Evolutionary conservation across 1,140 invertebrate genomes (phyloP), one percentile per base, ranked within the genome.

Genomic region (Odontomachus brunneus): DNA sequence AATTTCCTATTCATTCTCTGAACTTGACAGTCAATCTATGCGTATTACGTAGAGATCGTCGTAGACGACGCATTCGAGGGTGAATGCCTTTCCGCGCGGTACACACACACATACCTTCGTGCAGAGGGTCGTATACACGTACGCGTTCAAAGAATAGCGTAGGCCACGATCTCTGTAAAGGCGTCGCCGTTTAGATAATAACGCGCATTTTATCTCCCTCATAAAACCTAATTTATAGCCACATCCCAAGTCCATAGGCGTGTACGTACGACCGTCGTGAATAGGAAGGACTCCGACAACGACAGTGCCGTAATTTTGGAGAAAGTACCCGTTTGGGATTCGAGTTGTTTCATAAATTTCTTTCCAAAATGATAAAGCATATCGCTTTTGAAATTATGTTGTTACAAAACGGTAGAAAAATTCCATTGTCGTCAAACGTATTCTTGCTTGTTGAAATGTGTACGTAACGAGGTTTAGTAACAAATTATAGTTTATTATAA

Each of bases 151-250:
- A 90, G 86, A 92, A 92, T 88, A 90, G 89, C 90, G 89, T 88
- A 88, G 87, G 89, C 85, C 87, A 86, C 91, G 92, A 93, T 92
- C 90, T 92, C 91, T 91, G 90, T 93, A 92, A 94, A 91, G 91
- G 91, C 92, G 90, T 91, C 91, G 93, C 92, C 92, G 92, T 94
- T 94, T 94, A 94, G 93, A 94, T 94, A 94, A 94, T 94, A 94
- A 94, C 92, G 92, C 91, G 92, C 92, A 92, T 94, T 94, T 94
- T 94, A 94, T 94, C 93, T 94, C 89, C 89, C 92, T 94, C 93
- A 92, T 94, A 94, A 94, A 94, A 93, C 90, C 88, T 94, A 94
- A 94, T 94, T 94, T 94, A 94, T 93, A 90, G 90, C 90, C 90
- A 88, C 92, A 93, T 92, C 89, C 38, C 92, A 84, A 90, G 91